These are phyloP conservation scores for Gasterosteus aculeatus DNA, from an alignment of 2,113 vertebrate genomes.

Conservation along the genomic window DNA sequence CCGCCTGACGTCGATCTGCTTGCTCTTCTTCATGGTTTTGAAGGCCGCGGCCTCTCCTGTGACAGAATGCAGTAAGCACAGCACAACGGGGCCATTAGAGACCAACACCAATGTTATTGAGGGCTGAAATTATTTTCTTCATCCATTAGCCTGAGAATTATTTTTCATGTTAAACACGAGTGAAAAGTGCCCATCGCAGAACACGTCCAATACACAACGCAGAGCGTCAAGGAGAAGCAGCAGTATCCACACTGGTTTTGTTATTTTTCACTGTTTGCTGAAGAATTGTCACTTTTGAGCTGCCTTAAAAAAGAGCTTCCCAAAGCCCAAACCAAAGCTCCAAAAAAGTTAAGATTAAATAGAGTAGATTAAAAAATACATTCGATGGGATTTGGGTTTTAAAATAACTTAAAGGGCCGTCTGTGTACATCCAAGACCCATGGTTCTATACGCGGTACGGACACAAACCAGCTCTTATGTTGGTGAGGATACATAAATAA, in stretches of 20 bases:
- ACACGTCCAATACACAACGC: neutral
- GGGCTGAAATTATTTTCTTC: neutral
- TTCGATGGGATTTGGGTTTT: neutral
- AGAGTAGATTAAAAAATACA: neutral
- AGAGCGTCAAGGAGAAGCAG: neutral
- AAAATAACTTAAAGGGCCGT: neutral
- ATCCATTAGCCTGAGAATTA: neutral
- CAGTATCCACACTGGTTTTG: neutral
- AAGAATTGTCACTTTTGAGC: neutral
- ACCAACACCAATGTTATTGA: neutral
- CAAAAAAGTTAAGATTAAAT: neutral
- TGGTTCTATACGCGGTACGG: too few species aligned
- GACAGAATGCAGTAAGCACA: neutral
- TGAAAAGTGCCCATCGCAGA: neutral
- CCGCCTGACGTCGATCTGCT: constrained; percentile 85
- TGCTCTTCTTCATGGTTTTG: constrained; percentile 81
- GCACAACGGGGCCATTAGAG: neutral
- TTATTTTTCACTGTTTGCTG: neutral
- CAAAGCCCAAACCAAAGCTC: too few species aligned
- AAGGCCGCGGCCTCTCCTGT: neutral
- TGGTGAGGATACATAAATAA: neutral
- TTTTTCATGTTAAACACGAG: neutral
- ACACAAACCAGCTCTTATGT: neutral
- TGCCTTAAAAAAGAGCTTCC: neutral
- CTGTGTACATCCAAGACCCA: neutral